phyloP scores from a whole-genome alignment of 2,888 invertebrate genomes.

The Alsophila aescularia region DNA sequence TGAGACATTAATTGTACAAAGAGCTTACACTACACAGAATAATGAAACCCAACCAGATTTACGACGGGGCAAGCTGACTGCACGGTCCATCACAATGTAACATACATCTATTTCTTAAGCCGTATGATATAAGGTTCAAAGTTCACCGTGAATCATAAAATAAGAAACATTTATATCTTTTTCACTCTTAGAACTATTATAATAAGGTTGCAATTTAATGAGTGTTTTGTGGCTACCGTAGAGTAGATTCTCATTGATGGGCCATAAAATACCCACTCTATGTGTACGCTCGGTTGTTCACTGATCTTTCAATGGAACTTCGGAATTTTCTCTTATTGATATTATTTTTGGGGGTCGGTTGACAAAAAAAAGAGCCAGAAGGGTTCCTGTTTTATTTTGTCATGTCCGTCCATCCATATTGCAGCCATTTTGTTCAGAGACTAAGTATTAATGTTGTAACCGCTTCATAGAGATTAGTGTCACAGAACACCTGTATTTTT shows the following conservation, averaged over 20 bases:
- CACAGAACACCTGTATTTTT: too few relatives aligned
- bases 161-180: background rate
- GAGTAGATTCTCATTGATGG: constrained; percentile 3
- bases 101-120: background rate
- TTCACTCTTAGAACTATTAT: constrained; percentile 1
- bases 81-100: constrained; percentile 5
- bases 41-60: constrained; percentile 23
- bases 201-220: constrained; percentile 3
- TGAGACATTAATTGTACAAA: constrained; percentile 14
- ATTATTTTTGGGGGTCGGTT: too few relatives aligned
- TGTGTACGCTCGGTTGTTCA: background rate
- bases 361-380: too few relatives aligned
- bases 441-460: too few relatives aligned
- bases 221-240: background rate
- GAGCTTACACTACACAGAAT: constrained; percentile 15
- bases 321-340: too few relatives aligned
- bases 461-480: too few relatives aligned
- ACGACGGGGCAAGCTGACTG: constrained; percentile 6
- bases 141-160: background rate
- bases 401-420: too few relatives aligned
- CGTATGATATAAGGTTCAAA: background rate
- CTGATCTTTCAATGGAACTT: constrained; percentile 1
- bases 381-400: too few relatives aligned
- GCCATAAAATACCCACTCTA: constrained; percentile 1
- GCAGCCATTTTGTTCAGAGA: too few relatives aligned